phyloP scores from a whole-genome alignment of 2,797 vertebrate genomes.

The Euphonia xanthogaster region DNA sequence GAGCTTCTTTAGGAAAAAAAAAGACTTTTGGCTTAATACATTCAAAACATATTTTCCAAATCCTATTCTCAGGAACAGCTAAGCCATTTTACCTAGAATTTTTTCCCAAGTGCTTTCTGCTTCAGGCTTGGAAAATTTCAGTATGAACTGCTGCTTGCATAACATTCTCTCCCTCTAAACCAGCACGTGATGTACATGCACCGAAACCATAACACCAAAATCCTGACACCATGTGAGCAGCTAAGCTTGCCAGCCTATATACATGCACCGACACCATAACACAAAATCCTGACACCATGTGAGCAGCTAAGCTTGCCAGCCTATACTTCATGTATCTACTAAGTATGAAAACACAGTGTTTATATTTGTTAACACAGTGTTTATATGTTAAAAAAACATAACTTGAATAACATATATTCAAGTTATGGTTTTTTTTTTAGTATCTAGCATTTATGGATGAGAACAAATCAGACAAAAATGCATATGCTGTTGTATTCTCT shows the following conservation, averaged over 20 bases:
- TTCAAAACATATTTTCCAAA: neutral
- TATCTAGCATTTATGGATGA: neutral
- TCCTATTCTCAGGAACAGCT: neutral
- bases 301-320: neutral
- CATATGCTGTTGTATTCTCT: neutral
- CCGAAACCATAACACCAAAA: neutral
- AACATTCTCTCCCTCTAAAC: neutral
- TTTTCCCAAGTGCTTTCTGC: neutral
- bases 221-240: neutral
- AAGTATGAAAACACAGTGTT: neutral
- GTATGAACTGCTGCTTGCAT: neutral
- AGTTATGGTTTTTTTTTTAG: neutral
- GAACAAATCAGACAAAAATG: neutral
- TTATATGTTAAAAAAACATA: no score
- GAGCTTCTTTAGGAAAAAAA: neutral
- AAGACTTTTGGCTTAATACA: neutral
- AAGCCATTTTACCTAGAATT: neutral
- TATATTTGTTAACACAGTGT: no score
- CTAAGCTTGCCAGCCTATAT: neutral
- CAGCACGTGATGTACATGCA: rapidly evolving
- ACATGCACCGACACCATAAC: neutral
- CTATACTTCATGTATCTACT: neutral
- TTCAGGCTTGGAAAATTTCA: neutral
- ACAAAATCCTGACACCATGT: neutral
- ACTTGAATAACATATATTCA: no score